These are phyloP conservation scores for Meta bourneti DNA, from an alignment of 2,888 invertebrate species.

Conservation along the genomic window DNA sequence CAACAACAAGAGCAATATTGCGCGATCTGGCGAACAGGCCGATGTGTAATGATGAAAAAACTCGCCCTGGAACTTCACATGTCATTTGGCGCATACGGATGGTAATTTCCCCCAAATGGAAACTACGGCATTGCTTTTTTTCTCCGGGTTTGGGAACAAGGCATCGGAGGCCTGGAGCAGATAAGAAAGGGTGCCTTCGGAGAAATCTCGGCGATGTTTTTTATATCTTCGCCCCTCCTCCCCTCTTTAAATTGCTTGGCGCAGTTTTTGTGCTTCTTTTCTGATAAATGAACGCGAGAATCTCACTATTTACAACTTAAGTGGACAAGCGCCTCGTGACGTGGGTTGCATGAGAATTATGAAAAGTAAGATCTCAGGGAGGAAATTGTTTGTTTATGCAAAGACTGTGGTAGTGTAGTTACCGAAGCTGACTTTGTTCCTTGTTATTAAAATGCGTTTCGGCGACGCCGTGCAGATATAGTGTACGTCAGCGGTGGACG, in stretches of 20 bases:
- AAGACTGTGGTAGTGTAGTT: not conserved
- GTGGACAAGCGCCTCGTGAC: not conserved
- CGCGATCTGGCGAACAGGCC: slow-evolving; percentile 52
- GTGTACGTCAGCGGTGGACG: no score
- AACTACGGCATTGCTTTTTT: not conserved
- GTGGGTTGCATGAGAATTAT: not conserved
- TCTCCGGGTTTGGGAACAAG: not conserved
- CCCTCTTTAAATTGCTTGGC: not conserved
- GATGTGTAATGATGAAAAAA: slow-evolving; percentile 29
- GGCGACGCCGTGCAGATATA: no score
- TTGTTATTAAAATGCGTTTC: not conserved
- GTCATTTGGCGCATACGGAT: slow-evolving; percentile 62
- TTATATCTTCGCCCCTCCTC: not conserved
- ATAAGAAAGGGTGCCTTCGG: no score
- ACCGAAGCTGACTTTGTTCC: not conserved
- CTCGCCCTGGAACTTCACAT: slow-evolving; percentile 46
- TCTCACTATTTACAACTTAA: not conserved
- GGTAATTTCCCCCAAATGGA: slow-evolving; percentile 63
- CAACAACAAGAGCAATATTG: slow-evolving; percentile 65
- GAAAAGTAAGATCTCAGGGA: not conserved
- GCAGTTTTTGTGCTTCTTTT: not conserved
- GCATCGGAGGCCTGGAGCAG: not conserved
- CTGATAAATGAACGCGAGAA: not conserved
- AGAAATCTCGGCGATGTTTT: not conserved
- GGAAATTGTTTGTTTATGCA: not conserved